These are phyloP conservation scores for Archilochus colubris DNA, from an alignment of 2,113 vertebrate genomes.

Conservation along the genomic window DNA sequence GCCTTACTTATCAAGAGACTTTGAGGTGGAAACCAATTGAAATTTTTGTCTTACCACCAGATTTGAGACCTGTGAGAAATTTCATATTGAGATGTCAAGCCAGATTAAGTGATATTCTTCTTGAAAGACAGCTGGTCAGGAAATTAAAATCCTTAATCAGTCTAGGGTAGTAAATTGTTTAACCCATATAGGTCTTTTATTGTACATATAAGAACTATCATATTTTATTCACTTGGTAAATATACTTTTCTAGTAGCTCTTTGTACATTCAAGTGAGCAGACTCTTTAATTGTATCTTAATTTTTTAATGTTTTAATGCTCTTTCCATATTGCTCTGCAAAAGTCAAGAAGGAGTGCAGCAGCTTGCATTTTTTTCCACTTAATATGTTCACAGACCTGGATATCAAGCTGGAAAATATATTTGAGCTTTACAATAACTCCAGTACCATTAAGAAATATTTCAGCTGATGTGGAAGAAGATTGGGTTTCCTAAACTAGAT, in stretches of 20 bases:
- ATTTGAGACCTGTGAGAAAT: not conserved
- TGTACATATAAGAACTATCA: not conserved
- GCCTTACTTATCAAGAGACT: not conserved
- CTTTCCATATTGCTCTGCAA: not conserved
- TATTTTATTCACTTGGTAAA: slow-evolving; percentile 11
- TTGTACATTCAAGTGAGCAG: not conserved
- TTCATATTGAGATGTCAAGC: not conserved
- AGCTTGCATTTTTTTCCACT: not conserved
- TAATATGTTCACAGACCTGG: not conserved
- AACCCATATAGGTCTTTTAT: not conserved
- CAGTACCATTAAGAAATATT: not conserved
- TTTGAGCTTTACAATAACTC: not conserved
- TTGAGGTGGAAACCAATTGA: not conserved
- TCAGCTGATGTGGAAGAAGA: not conserved
- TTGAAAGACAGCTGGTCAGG: not conserved
- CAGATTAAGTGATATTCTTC: not conserved
- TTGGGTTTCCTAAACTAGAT: not conserved
- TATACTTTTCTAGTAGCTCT: not conserved
- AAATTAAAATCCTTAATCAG: not conserved
- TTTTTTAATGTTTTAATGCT: not conserved
- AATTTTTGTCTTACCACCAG: not conserved
- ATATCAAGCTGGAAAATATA: not conserved
- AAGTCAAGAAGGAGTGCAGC: not conserved
- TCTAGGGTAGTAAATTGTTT: not conserved
- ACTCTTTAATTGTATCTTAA: not conserved